Evolutionary conservation across 2,888 invertebrate species (phyloP), one percentile per base, ranked within the genome.

Genomic region (Apamea crenata): DNA sequence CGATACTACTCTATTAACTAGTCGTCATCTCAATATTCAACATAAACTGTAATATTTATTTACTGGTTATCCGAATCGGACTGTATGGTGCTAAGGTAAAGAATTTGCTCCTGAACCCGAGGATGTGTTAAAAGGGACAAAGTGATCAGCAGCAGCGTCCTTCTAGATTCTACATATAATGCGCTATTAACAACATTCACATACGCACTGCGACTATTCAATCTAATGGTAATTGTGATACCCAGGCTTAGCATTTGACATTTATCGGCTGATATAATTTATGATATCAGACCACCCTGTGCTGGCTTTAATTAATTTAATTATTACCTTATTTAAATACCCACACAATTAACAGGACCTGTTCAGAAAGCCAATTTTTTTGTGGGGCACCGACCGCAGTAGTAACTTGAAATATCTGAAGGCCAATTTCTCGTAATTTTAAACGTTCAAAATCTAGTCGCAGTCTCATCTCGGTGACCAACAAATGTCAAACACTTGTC

Each of bases 241-340:
- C 44, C n/a, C n/a, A 18, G 40, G n/a, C 16, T 67, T 10, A 44
- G 2, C 12, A 44, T 12, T 68, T 44, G n/a, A 14, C 29, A 29
- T 68, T 47, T 68, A 44, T 18, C 44, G 18, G 10, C 18, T n/a
- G 44, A 44, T 44, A 44, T 44, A 44, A 44, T 18, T 66, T 70
- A 36, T 63, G 29, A 65, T 73, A 77, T 44, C 63, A 73, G 29
- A 77, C 7, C 16, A 40, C 47, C 36, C 36, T 21, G n/a, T 50
- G 29, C n/a, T 14, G 8, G 29, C 10, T 63, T 50, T 40, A 12
- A 50, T 50, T 77, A 29, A 61, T 61, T 36, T 21, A 36, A 50
- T 76, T 14, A 36, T 36, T 50, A 71, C 7, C 61, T 74, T 47
- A 63, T 61, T 61, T 76, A 47, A 70, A 50, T 61, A n/a, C n/a